Conservation (phyloP, 2,797 vertebrate species). For the Stomatorhinus walkeri region DNA sequence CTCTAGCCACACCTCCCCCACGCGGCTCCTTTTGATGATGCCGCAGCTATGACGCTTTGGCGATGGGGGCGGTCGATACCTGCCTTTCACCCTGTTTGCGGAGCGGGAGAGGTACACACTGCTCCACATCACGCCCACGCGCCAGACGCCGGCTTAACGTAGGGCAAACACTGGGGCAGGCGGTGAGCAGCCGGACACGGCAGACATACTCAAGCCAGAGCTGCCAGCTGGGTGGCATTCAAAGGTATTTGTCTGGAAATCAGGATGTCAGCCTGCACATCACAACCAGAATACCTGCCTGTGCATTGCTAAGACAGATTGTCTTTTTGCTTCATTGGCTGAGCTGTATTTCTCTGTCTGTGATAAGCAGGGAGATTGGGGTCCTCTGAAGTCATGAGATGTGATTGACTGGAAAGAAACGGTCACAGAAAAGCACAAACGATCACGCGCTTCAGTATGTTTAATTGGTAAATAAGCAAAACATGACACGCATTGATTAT, state of each 20-base stretch:
- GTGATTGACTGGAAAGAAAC: not conserved
- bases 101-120: constrained; percentile 39
- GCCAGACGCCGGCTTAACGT: not conserved
- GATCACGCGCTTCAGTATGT: not conserved
- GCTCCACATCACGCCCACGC: constrained; percentile 26
- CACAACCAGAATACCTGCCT: not conserved
- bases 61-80: not conserved
- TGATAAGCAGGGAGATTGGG: not conserved
- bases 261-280: not conserved
- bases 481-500: not conserved
- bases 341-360: not conserved
- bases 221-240: not conserved
- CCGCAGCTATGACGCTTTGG: not conserved
- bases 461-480: not conserved
- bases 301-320: not conserved
- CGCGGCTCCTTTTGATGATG: constrained; percentile 30
- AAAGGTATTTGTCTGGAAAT: not conserved
- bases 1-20: constrained; percentile 30
- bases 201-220: not conserved
- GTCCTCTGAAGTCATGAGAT: not conserved
- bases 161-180: not conserved
- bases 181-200: not conserved
- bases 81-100: constrained; percentile 13
- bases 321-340: not conserved
- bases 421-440: not conserved